phyloP scores from a whole-genome alignment of 2,797 vertebrate genomes.

The Nyctibius grandis region DNA sequence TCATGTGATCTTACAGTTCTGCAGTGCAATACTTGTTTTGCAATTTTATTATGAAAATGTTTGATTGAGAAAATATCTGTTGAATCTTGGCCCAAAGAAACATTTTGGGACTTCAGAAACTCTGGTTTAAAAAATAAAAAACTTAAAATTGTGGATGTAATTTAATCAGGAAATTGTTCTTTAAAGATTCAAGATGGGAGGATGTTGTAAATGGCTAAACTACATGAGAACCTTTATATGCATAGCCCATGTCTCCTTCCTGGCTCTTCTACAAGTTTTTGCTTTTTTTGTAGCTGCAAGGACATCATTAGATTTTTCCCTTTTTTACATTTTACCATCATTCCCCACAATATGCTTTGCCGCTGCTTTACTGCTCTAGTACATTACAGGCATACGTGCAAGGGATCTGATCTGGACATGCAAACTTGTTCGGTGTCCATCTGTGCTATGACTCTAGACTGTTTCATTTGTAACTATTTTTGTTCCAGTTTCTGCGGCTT shows the following conservation, averaged over 20 bases:
- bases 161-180: neutral
- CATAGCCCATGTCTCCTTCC: accelerated
- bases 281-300: neutral
- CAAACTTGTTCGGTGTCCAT: neutral
- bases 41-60: neutral
- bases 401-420: neutral
- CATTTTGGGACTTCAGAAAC: neutral
- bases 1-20: neutral
- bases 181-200: neutral
- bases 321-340: neutral
- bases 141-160: neutral
- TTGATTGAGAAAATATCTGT: neutral
- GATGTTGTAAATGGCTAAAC: neutral
- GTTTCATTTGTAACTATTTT: neutral
- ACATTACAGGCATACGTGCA: accelerated
- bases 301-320: neutral
- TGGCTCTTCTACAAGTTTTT: neutral
- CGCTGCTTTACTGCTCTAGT: neutral
- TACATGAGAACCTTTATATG: neutral
- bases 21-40: neutral
- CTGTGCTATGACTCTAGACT: neutral
- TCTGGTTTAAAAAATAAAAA: neutral
- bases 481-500: neutral
- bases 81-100: neutral
- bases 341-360: neutral